These are phyloP conservation scores for Bradypodion ventrale DNA, from an alignment of 2,797 vertebrate genomes.

Conservation along the genomic window DNA sequence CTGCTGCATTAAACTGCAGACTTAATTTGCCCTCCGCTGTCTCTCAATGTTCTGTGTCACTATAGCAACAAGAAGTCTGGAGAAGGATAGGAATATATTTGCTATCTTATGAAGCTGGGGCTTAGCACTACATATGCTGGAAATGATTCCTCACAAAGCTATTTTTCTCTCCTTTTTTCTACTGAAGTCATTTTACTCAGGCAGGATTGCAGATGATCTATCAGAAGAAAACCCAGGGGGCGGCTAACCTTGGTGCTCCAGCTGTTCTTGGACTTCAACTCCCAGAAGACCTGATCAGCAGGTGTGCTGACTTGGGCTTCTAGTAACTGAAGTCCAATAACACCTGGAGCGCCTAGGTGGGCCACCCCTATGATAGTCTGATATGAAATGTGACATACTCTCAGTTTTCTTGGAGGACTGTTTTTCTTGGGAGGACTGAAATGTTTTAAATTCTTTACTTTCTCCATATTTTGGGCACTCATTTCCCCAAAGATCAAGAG, in stretches of 20 bases:
- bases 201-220: neutral
- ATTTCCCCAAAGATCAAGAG: neutral
- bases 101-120: neutral
- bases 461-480: neutral
- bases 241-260: too few species aligned
- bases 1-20: constrained; percentile 5
- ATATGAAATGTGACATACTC: neutral
- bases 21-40: constrained; percentile 29
- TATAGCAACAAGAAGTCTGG: constrained; percentile 37
- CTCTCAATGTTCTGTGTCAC: constrained; percentile 9
- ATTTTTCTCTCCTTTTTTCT: neutral
- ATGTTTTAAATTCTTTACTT: neutral
- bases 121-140: neutral
- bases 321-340: too few species aligned
- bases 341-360: too few species aligned
- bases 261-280: too few species aligned
- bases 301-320: too few species aligned
- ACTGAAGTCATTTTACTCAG: neutral
- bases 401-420: neutral
- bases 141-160: neutral
- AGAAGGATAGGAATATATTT: neutral
- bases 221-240: too few species aligned
- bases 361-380: neutral
- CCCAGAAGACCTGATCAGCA: too few species aligned
- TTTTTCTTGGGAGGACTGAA: neutral